phyloP scores from a whole-genome alignment of 2,113 vertebrate genomes.

The Piprites chloris region DNA sequence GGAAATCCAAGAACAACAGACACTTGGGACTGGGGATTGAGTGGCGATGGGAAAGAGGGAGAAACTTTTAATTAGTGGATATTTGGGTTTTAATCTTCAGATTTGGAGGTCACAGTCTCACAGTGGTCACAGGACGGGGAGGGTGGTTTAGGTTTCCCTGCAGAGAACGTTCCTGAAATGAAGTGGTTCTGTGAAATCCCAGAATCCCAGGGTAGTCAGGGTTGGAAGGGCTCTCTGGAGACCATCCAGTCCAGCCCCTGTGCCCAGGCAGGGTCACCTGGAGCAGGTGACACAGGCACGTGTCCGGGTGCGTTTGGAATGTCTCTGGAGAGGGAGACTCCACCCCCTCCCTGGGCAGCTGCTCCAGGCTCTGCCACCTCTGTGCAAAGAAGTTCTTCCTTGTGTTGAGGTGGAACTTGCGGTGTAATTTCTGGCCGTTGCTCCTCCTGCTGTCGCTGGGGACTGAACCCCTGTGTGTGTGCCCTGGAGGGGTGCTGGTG shows the following conservation, averaged over 20 bases:
- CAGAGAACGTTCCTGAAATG: not conserved
- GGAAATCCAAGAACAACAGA: not conserved
- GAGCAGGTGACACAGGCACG: not conserved
- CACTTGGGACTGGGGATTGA: not conserved
- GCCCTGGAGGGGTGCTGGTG: rapidly evolving
- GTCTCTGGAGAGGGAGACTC: rapidly evolving
- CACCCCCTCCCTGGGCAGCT: not conserved
- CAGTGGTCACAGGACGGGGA: not conserved
- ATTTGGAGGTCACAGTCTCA: rapidly evolving
- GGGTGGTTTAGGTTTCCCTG: not conserved
- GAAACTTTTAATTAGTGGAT: rapidly evolving
- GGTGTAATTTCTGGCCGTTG: rapidly evolving
- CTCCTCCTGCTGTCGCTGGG: not conserved
- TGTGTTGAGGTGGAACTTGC: rapidly evolving
- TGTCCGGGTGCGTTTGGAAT: not conserved
- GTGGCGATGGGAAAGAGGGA: not conserved
- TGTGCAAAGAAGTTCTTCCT: not conserved
- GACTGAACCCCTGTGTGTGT: not conserved
- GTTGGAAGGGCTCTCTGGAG: not conserved
- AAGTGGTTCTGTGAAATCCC: not conserved
- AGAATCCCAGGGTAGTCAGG: not conserved
- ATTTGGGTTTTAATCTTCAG: not conserved
- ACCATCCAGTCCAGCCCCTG: not conserved
- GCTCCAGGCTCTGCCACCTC: not conserved
- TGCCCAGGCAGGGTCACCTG: not conserved